phyloP scores from a whole-genome alignment of 2,113 vertebrate genomes.

The Hydrochoerus hydrochaeris region DNA sequence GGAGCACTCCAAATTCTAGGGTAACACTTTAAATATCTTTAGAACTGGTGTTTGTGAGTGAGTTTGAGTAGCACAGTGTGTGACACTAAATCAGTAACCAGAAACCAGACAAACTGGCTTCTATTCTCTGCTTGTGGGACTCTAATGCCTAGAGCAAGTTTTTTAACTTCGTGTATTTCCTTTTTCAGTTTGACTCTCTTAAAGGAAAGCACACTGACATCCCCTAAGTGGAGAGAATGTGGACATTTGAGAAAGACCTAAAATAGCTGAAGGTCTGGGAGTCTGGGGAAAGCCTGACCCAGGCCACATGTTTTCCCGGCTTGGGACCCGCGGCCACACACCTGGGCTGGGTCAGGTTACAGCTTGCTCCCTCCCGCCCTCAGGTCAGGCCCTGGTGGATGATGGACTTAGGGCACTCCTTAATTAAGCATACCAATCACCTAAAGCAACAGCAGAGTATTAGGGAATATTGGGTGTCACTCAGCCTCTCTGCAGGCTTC shows the following conservation, averaged over 20 bases:
- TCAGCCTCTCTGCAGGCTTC: constrained; percentile 80
- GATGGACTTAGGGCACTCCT: constrained; percentile 89
- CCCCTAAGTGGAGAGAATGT: not conserved
- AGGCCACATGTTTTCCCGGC: constrained; percentile 87
- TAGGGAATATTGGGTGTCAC: constrained; percentile 86
- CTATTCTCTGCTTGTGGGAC: not conserved
- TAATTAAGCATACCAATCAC: constrained; percentile 83
- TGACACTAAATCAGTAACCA: not conserved
- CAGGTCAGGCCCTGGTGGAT: constrained; percentile 94
- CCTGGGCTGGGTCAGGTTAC: constrained; percentile 98
- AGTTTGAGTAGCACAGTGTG: rapidly evolving
- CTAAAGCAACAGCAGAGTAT: constrained; percentile 86
- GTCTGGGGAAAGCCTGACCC: constrained; percentile 86
- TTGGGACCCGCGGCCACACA: constrained; percentile 96
- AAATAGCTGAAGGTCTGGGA: constrained; percentile 90
- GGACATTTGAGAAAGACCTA: constrained; percentile 53
- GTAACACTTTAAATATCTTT: not conserved
- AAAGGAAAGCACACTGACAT: not conserved
- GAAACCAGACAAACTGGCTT: not conserved
- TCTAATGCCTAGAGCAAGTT: not conserved
- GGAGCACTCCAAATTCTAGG: not conserved
- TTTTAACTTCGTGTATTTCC: not conserved
- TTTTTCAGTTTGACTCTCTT: constrained; percentile 6
- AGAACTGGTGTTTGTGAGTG: not conserved
- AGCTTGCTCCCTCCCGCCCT: constrained; percentile 86